Conservation (phyloP, 64 coral and sea anemone genomes). For the Dendrophyllia cribrosa region DNA sequence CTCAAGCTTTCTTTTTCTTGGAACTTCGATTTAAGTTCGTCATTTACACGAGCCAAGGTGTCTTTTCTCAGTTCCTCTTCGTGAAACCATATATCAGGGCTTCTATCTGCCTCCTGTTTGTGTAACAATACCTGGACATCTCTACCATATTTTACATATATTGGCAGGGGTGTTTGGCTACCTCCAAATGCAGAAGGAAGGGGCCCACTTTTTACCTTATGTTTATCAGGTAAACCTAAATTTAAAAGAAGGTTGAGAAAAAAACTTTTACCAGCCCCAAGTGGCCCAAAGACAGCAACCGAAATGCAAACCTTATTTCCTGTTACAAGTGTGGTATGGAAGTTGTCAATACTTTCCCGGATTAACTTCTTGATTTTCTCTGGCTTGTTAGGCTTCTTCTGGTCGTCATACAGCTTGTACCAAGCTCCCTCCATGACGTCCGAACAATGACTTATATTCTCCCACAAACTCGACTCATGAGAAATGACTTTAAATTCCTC, state of each 20-base stretch:
- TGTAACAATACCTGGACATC: constrained; percentile 23
- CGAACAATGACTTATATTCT: constrained; percentile 34
- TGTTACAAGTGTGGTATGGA: constrained; percentile 32
- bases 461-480: neutral
- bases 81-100: neutral
- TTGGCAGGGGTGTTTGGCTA: constrained; percentile 58
- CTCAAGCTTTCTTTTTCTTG: neutral
- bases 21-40: constrained; percentile 11
- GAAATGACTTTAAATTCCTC: neutral
- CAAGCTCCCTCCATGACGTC: constrained; percentile 60
- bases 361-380: constrained; percentile 38
- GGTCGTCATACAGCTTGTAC: constrained; percentile 43
- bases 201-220: neutral
- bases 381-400: neutral
- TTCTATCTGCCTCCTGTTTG: neutral
- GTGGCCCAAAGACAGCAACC: constrained; percentile 54
- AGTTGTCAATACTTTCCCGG: constrained; percentile 37
- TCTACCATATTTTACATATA: constrained; percentile 41
- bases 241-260: constrained; percentile 55
- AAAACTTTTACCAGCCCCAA: constrained; percentile 62
- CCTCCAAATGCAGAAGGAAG: constrained; percentile 55
- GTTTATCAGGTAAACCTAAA: neutral
- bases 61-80: neutral
- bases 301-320: constrained; percentile 48
- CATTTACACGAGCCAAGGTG: neutral